phyloP scores from a whole-genome alignment of 2,113 vertebrate species.

The Nanger granti region DNA sequence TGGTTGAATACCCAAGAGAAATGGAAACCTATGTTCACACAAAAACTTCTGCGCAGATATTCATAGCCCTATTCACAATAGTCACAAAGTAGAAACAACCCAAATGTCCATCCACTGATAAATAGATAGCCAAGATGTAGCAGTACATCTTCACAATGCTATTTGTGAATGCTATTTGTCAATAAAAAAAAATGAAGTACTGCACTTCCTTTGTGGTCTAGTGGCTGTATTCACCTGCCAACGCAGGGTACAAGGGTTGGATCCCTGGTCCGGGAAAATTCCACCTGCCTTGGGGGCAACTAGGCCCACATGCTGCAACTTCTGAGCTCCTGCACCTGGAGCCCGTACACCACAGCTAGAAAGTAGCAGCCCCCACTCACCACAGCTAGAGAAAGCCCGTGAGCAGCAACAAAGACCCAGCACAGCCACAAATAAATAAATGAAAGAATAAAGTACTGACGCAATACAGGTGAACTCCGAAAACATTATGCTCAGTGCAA shows the following conservation, averaged over 20 bases:
- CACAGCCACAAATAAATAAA: not conserved
- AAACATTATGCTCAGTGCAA: not conserved
- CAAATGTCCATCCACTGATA: not conserved
- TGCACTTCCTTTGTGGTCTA: not conserved
- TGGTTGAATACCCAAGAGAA: not conserved
- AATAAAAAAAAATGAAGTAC: not conserved
- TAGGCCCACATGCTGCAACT: not conserved
- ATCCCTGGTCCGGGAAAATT: not conserved
- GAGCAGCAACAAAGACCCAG: not conserved
- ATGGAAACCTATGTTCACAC: not conserved
- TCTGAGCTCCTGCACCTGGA: accelerated
- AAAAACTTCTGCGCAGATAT: not conserved
- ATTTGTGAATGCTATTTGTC: not conserved
- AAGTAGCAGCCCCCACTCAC: not conserved
- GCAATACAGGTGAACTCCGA: not conserved
- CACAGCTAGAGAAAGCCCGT: not conserved
- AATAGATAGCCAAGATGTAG: not conserved
- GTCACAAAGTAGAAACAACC: not conserved
- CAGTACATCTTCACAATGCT: too few species aligned
- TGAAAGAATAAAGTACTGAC: not conserved
- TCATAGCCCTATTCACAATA: not conserved
- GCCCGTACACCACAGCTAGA: not conserved
- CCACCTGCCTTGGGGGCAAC: not conserved
- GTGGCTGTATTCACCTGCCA: not conserved
- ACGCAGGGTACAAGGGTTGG: not conserved